These are phyloP conservation scores for Ceratina japonica DNA, from an alignment of 1,140 invertebrate species.

Conservation along the genomic window DNA sequence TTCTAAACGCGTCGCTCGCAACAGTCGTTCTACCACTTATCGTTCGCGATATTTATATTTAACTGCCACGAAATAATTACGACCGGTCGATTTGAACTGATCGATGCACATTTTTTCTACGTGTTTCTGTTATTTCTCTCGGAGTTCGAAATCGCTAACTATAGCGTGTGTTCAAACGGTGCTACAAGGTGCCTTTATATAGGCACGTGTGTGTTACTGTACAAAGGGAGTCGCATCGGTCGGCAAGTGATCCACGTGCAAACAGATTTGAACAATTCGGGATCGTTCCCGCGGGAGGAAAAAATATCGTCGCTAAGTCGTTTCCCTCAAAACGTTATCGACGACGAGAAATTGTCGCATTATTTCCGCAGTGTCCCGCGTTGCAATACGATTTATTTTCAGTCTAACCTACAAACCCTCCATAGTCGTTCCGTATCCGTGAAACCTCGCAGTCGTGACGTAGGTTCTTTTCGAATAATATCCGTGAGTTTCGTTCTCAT, in stretches of 20 bases:
- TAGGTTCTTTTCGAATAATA: neutral
- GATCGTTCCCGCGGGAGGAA: neutral
- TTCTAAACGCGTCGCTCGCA: too few relatives aligned
- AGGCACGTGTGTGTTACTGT: neutral
- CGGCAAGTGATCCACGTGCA: conserved; percentile 12
- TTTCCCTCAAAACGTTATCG: neutral
- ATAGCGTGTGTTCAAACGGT: neutral
- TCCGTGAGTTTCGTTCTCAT: neutral
- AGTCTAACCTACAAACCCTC: conserved; percentile 30
- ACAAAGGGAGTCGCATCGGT: conserved; percentile 1
- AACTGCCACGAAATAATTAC: conserved; percentile 20
- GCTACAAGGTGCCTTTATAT: conserved; percentile 24
- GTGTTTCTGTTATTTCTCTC: neutral
- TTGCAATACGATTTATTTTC: neutral
- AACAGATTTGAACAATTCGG: neutral
- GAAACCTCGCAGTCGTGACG: neutral
- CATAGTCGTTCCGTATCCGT: neutral
- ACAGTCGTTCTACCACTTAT: neutral
- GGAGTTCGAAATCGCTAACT: conserved; percentile 1
- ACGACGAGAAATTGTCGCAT: neutral
- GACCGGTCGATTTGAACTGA: neutral
- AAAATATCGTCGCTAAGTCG: neutral
- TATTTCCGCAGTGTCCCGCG: neutral
- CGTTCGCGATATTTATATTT: neutral
- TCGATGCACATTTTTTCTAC: neutral